These are phyloP conservation scores for Protobothrops mucrosquamatus DNA, from an alignment of 2,113 vertebrate species.

Conservation along the genomic window DNA sequence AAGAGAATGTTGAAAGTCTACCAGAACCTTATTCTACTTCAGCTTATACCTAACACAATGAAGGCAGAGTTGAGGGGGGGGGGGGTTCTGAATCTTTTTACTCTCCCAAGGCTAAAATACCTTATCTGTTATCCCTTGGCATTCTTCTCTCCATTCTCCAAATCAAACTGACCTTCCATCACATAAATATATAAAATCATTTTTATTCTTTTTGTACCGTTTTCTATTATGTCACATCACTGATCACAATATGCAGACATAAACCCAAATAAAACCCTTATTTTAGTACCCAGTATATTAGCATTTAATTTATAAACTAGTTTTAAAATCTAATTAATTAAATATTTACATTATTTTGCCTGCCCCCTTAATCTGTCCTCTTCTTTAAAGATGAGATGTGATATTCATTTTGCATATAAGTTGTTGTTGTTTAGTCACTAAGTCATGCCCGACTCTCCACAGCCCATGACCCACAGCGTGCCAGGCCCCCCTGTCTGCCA, in stretches of 20 bases:
- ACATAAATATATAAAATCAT: not conserved
- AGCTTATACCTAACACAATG: not conserved
- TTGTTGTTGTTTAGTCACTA: too few species aligned
- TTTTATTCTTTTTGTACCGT: not conserved
- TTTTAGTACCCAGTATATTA: too few species aligned
- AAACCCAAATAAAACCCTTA: not conserved
- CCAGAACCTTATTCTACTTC: not conserved
- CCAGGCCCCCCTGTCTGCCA: too few species aligned
- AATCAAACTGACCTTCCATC: not conserved
- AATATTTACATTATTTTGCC: not conserved
- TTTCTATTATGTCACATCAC: not conserved
- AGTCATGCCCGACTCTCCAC: too few species aligned
- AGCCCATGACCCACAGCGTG: too few species aligned
- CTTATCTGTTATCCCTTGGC: not conserved
- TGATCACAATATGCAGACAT: not conserved
- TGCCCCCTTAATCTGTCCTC: not conserved
- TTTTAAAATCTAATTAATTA: not conserved
- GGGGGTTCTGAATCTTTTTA: not conserved
- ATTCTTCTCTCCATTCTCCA: not conserved
- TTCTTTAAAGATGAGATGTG: not conserved
- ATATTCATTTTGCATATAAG: not conserved
- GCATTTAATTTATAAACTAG: too few species aligned
- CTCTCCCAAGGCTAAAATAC: not conserved
- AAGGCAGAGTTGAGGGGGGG: not conserved
- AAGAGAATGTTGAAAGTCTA: not conserved